Evolutionary conservation across 2,888 invertebrate genomes (phyloP).

Genomic region (Fabriciana adippe): DNA sequence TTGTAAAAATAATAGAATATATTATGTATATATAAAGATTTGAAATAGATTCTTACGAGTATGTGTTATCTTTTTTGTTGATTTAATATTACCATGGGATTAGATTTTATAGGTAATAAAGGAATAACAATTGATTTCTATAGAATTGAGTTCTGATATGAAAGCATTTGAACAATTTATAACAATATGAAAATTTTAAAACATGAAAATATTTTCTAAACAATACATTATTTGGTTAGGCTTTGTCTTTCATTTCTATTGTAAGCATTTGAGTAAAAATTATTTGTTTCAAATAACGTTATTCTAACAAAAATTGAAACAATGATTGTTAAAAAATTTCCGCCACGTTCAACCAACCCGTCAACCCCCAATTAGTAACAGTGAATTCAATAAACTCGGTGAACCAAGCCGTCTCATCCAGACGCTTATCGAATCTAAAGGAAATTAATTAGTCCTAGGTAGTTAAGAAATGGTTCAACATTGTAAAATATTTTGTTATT

Average conservation of each 20-base stretch:
- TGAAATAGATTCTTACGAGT: too few species aligned
- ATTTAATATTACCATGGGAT: too few species aligned
- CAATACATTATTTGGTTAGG: too few species aligned
- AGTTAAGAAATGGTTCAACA: conserved; percentile 18
- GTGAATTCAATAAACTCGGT: conserved; percentile 24
- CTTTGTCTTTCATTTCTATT: background rate
- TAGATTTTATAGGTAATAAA: too few species aligned
- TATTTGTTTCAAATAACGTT: background rate
- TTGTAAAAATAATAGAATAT: background rate
- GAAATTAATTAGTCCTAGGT: conserved; percentile 20
- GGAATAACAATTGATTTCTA: too few species aligned
- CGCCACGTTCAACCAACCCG: conserved; percentile 7
- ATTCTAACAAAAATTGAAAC: conserved; percentile 16
- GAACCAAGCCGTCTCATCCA: conserved; percentile 25
- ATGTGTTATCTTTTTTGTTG: too few species aligned
- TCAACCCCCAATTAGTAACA: conserved; percentile 24
- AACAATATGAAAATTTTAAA: too few species aligned
- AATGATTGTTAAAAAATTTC: conserved; percentile 13
- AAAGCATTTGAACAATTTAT: too few species aligned
- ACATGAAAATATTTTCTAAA: too few species aligned
- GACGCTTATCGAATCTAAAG: conserved; percentile 25
- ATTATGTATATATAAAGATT: background rate
- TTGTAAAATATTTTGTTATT: conserved; percentile 17
- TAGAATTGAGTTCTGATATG: too few species aligned
- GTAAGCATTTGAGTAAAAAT: background rate